Conservation (phyloP, 2,113 vertebrate species). For the Morone saxatilis region DNA sequence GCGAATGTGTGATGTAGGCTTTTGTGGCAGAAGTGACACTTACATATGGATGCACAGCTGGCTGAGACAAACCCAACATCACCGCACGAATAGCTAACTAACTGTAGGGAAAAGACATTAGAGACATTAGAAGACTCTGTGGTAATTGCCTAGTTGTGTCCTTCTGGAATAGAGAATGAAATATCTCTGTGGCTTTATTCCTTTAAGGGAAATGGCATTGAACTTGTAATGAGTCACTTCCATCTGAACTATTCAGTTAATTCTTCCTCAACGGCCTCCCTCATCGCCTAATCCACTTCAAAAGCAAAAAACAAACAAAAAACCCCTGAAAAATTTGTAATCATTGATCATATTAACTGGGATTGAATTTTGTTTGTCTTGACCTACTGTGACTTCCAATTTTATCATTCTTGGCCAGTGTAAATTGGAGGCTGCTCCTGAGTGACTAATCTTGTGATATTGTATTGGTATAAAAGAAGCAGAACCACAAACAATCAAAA, state of each 20-base stretch:
- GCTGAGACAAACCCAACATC: conserved; percentile 17
- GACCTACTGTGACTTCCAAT: background rate
- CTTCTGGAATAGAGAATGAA: conserved; percentile 26
- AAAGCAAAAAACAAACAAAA: background rate
- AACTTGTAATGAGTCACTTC: conserved; percentile 41
- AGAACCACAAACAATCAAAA: conserved; percentile 4
- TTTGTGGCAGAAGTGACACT: conserved; percentile 33
- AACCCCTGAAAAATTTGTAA: conserved; percentile 9
- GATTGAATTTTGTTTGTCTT: conserved; percentile 1
- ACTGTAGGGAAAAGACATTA: conserved; percentile 30
- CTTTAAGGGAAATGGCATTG: conserved; percentile 5
- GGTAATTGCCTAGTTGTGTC: conserved; percentile 32
- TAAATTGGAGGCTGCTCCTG: background rate
- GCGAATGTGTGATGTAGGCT: conserved; percentile 21
- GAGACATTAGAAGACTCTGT: background rate
- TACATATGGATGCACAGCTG: conserved; percentile 60
- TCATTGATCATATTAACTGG: background rate
- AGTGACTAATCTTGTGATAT: background rate
- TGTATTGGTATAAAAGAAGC: conserved; percentile 13
- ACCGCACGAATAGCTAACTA: conserved; percentile 10
- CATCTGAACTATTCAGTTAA: background rate
- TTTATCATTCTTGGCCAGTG: conserved; percentile 5
- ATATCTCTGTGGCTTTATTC: background rate
- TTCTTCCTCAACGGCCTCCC: background rate
- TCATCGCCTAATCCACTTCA: background rate